These are phyloP conservation scores for Datnioides undecimradiatus DNA, from an alignment of 2,113 vertebrate species.

Conservation along the genomic window DNA sequence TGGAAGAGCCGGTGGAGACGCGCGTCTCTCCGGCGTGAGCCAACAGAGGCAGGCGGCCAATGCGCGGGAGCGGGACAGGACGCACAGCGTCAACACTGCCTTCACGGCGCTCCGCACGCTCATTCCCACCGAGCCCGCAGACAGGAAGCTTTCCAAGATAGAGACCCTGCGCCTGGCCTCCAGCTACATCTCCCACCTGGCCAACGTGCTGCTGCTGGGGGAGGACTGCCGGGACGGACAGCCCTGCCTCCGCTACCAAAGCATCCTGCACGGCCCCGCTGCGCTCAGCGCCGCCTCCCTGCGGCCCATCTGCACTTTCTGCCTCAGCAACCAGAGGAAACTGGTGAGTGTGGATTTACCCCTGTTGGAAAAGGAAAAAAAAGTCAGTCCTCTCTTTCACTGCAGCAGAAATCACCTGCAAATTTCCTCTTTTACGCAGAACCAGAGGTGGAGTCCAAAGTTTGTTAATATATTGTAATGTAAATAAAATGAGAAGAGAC, in stretches of 20 bases:
- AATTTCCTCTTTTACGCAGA: too few relatives aligned
- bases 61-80: constrained; percentile 90
- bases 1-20: constrained; percentile 21
- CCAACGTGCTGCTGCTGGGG: constrained; percentile 87
- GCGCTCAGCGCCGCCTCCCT: constrained; percentile 73
- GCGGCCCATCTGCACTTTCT: constrained; percentile 92
- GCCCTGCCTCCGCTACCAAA: constrained; percentile 85
- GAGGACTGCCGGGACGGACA: constrained; percentile 83
- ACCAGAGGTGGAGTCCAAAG: too few relatives aligned
- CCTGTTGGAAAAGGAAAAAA: too few relatives aligned
- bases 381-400: too few relatives aligned
- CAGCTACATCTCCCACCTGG: constrained; percentile 93
- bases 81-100: constrained; percentile 92
- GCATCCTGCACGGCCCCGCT: constrained; percentile 74
- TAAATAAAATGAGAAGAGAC: too few relatives aligned
- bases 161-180: constrained; percentile 92
- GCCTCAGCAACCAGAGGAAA: constrained; percentile 90
- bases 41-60: constrained; percentile 91
- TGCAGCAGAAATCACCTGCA: too few relatives aligned
- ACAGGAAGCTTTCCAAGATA: constrained; percentile 92
- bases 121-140: constrained; percentile 90
- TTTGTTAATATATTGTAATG: too few relatives aligned
- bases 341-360: constrained; percentile 80
- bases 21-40: constrained; percentile 71
- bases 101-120: constrained; percentile 90